Evolutionary conservation across 2,888 invertebrate species (phyloP).

Genomic region (Pogonocherus hispidulus): DNA sequence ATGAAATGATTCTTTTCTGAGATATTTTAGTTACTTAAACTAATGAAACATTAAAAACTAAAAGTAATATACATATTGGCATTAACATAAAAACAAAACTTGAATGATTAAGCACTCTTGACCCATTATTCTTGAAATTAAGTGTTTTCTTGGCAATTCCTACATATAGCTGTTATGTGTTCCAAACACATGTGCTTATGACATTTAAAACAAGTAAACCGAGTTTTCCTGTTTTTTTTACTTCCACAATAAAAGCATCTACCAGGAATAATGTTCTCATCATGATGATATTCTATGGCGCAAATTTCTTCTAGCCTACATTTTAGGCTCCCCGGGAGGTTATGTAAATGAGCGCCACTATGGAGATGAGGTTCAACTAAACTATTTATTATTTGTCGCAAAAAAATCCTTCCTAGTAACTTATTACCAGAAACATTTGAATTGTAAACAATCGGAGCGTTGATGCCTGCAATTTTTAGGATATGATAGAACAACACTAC

Average conservation of each 20-base stretch:
- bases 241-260: constrained; percentile 2
- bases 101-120: neutral
- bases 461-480: constrained; percentile 3
- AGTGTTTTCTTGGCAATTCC: neutral
- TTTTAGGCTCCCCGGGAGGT: neutral
- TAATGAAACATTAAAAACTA: neutral
- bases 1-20: too few relatives aligned
- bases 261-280: neutral
- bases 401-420: neutral
- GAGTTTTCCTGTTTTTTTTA: neutral
- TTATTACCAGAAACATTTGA: neutral
- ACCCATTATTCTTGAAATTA: neutral
- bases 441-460: neutral
- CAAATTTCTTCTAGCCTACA: neutral
- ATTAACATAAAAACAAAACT: neutral
- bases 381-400: neutral
- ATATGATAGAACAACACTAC: neutral
- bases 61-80: neutral
- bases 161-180: constrained; percentile 1
- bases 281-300: neutral
- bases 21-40: too few relatives aligned
- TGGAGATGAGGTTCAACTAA: constrained; percentile 2
- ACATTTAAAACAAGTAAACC: constrained; percentile 5
- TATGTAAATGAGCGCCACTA: neutral
- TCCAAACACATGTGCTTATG: constrained; percentile 3